phyloP scores from a whole-genome alignment of 2,113 vertebrate species.

The Lepisosteus oculatus region DNA sequence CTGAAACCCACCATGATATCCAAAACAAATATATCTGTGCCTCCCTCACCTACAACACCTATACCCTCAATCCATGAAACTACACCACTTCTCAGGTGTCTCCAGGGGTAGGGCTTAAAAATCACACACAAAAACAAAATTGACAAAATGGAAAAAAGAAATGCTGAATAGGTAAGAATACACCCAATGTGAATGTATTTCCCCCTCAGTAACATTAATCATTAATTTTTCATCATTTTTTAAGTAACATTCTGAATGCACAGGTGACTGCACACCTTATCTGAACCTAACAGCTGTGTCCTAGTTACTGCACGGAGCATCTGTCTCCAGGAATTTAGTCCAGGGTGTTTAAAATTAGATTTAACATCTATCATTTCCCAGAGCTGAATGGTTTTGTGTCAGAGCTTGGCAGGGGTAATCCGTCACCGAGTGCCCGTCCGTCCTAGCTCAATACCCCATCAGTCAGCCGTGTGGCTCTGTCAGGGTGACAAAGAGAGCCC shows the following conservation, averaged over 20 bases:
- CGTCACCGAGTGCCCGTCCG: conserved; percentile 46
- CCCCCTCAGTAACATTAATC: conserved; percentile 15
- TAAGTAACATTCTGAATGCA: conserved; percentile 20
- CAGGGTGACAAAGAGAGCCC: conserved; percentile 39
- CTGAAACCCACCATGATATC: too few species aligned
- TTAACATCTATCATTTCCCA: conserved; percentile 60
- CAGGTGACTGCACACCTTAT: conserved; percentile 49
- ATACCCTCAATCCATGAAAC: not conserved
- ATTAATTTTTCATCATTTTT: conserved; percentile 18
- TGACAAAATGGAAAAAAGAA: not conserved
- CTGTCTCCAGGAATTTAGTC: conserved; percentile 53
- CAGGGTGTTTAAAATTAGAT: conserved; percentile 67
- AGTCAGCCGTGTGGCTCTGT: conserved; percentile 46
- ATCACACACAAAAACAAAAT: conserved; percentile 7
- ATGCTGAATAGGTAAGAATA: not conserved
- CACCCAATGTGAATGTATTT: not conserved
- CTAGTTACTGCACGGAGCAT: conserved; percentile 48
- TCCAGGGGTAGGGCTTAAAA: not conserved
- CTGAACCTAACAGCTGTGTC: conserved; percentile 52
- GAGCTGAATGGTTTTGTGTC: conserved; percentile 49
- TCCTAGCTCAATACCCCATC: conserved; percentile 49
- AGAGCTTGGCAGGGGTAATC: conserved; percentile 46
- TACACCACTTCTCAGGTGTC: not conserved
- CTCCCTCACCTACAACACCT: too few species aligned
- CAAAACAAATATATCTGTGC: too few species aligned